Base-by-base conservation (phyloP, 2,113 vertebrate species). In the Syngnathus floridae region DNA sequence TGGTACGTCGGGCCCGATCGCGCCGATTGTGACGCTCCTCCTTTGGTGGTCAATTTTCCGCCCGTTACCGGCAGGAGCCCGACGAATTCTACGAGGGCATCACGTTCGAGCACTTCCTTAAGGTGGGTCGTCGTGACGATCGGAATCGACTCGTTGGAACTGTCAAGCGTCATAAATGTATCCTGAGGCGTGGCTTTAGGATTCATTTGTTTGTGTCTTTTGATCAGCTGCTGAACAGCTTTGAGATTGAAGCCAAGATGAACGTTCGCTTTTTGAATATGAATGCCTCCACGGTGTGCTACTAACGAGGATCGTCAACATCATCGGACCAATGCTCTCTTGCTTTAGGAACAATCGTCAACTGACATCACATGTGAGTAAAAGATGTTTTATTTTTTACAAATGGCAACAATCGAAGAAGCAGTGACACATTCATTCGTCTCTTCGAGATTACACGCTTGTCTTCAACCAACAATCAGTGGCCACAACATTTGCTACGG, bases 171-270 rank as follows among this genome's bases (percentile, higher is more conserved):
- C 26, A 3, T 31, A 2, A 3, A 31, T 31, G 26, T 2, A 31
- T 31, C 26, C 19, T 1, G 8, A 49, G n/a, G 7, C 8, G 10
- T 9, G n/a, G 9, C 8, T 49, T 49, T 49, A 49, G 10, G n/a
- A 49, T 49, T 49, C n/a, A n/a, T 49, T 43, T 70, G 56, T 43
- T 8, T 37, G 13, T 64, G 4, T 75, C 6, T 69, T 78, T 77
- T 84, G n/a, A 10, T 56, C 89, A 98, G 96, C 90, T 98, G 81
- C 93, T 96, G 91, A 90, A 92, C 40, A 92, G 89, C 8, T 93
- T 97, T 0, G 95, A 97, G 78, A 95, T 98, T 1, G 95, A 98
- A 84, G 93, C 93, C 31, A 95, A 90, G 87, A 98, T 98, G 95
- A 92, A 91, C 41, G 89, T 98, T 56, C 92, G 90, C 75, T 98